Base-by-base conservation (phyloP, 2,797 vertebrate genomes). In the Eutrigla gurnardus region DNA sequence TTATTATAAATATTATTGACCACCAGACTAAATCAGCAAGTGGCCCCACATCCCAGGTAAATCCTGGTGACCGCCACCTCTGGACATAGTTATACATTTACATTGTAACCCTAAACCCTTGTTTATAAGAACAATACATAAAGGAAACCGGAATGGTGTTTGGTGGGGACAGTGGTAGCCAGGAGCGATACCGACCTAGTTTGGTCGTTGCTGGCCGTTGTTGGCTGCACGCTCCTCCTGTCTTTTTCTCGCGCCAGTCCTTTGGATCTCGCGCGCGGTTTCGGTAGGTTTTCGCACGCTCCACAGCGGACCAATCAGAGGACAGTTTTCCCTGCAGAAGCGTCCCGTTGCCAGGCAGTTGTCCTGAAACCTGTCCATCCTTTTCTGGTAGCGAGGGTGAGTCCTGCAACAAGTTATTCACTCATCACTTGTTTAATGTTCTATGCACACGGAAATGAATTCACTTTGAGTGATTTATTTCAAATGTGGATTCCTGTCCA, bases 271-370 rank as follows among this genome's bases (percentile, higher is more conserved):
- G 79, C 84, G 88, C 87, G 85, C 78, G 32, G 83, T 76, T 84
- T 74, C 10, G 14, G 35, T 12, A 9, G 17, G 47, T 55, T 73
- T 76, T 77, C 32, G 66, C 83, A 82, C 83, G 72, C 59, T 70
- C 40, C n/a, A 0, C 50, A 7, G 43, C 5, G 47, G 62, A 52
- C 93, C 86, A 91, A 92, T 93, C 89, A 90, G 68, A 75, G 58
- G 4, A 7, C 62, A 74, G 80, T 7, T 4, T 60, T n/a, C 49
- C 32, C 0, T 10, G 32, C n/a, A 50, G 73, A 2, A 65, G 85
- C 90, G 88, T 86, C 88, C 78, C 70, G 92, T 92, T 91, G 88
- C 91, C 46, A 91, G 63, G 88, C 72, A 40, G 84, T 52, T 25
- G 75, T 37, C 60, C 76, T 6, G 77, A 64, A 35, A 45, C 33